Percentiles rank a stretch among this genome's conserved stretches.
Evolutionary conservation across 1,140 invertebrate genomes (phyloP).

Genomic region (Dinothrombium tinctorium): DNA sequence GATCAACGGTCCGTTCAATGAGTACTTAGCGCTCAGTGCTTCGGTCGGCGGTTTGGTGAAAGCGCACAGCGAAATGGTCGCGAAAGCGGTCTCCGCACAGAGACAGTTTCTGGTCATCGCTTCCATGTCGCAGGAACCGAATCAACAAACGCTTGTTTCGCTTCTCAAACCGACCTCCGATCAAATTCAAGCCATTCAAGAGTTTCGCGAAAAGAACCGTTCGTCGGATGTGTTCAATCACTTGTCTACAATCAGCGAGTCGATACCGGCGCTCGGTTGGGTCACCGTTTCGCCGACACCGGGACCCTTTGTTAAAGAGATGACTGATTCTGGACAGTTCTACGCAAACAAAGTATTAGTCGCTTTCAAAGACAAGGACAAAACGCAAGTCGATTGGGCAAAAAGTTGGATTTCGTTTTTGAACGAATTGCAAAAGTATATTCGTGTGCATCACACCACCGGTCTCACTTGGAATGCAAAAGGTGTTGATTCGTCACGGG

Average conservation of each 20-base stretch:
- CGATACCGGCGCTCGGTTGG: slow-evolving; percentile 86
- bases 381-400: slow-evolving; percentile 72
- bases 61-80: slow-evolving; percentile 40
- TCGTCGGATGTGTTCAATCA: slow-evolving; percentile 73
- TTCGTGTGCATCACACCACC: slow-evolving; percentile 84
- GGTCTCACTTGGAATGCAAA: slow-evolving; percentile 67
- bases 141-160: slow-evolving; percentile 21
- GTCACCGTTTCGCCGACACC: slow-evolving; percentile 65
- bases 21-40: slow-evolving; percentile 6
- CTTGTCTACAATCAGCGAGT: slow-evolving; percentile 79
- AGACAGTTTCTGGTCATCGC: slow-evolving; percentile 48
- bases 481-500: slow-evolving; percentile 14
- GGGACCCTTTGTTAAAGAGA: slow-evolving; percentile 80
- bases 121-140: slow-evolving; percentile 31
- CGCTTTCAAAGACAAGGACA: slow-evolving; percentile 77
- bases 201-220: slow-evolving; percentile 66
- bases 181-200: slow-evolving; percentile 44
- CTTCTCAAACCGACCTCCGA: slow-evolving; percentile 54
- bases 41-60: slow-evolving; percentile 8
- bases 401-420: slow-evolving; percentile 73
- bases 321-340: slow-evolving; percentile 76
- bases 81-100: slow-evolving; percentile 40
- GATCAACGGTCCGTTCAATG: slow-evolving; percentile 4
- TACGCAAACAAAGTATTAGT: slow-evolving; percentile 66
- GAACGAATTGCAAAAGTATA: slow-evolving; percentile 64